phyloP scores from a whole-genome alignment of 2,797 vertebrate species.

The Dendrocincla fuliginosa region DNA sequence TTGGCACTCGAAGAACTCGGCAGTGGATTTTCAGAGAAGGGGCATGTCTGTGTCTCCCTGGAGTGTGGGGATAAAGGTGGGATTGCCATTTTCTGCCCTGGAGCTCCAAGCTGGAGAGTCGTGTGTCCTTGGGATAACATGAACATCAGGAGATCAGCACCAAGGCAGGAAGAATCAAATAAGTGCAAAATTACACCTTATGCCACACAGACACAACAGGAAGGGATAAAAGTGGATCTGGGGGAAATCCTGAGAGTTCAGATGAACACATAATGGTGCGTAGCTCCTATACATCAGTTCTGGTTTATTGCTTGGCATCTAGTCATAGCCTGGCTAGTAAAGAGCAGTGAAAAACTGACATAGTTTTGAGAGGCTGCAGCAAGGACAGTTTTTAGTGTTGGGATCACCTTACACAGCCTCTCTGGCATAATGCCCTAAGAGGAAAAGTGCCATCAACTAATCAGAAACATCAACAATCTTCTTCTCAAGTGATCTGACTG shows the following conservation, averaged over 20 bases:
- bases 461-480: background rate
- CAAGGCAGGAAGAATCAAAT: background rate
- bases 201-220: background rate
- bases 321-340: background rate
- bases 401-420: background rate
- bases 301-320: background rate
- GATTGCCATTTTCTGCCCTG: background rate
- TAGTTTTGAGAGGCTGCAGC: background rate
- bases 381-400: background rate
- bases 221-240: rapidly evolving
- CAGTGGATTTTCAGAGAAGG: background rate
- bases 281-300: background rate
- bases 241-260: background rate
- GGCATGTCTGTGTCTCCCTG: background rate
- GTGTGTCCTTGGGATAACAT: rapidly evolving
- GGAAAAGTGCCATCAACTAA: background rate
- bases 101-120: background rate
- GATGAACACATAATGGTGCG: background rate
- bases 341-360: background rate
- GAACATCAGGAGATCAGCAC: background rate
- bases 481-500: background rate
- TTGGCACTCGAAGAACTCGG: background rate
- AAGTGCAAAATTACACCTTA: background rate
- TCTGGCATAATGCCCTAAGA: background rate
- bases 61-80: background rate